Percentiles rank a stretch among this genome's conserved stretches.
Evolutionary conservation across 2,888 invertebrate genomes (phyloP).

Genomic region (Drosophila crucigera): DNA sequence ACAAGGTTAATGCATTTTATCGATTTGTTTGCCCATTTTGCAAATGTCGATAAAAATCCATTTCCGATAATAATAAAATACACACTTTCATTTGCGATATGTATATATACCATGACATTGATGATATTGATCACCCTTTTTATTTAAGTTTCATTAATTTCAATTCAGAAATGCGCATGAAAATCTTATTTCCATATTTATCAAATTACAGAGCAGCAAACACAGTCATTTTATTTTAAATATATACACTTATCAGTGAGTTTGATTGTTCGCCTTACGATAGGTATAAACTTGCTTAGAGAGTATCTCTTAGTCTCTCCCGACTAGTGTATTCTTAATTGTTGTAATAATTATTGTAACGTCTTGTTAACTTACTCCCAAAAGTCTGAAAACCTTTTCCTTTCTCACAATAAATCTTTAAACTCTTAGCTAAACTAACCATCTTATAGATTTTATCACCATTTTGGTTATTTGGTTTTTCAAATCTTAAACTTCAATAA

Average conservation of each 20-base stretch:
- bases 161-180: not conserved
- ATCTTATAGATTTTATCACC: not conserved
- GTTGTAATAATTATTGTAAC: not conserved
- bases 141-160: not conserved
- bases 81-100: not conserved
- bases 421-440: not conserved
- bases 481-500: not conserved
- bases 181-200: not conserved
- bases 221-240: not conserved
- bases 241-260: not conserved
- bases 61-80: not conserved
- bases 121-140: not conserved
- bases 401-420: not conserved
- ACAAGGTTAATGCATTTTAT: not conserved
- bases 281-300: not conserved
- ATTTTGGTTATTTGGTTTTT: not conserved
- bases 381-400: not conserved
- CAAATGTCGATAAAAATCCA: not conserved
- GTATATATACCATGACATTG: not conserved
- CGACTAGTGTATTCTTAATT: not conserved
- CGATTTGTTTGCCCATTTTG: not conserved
- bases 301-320: not conserved
- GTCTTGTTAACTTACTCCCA: not conserved
- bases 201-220: not conserved
- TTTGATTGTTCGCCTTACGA: not conserved